phyloP scores from a whole-genome alignment of 2,797 vertebrate species.

The Staurois parvus region DNA sequence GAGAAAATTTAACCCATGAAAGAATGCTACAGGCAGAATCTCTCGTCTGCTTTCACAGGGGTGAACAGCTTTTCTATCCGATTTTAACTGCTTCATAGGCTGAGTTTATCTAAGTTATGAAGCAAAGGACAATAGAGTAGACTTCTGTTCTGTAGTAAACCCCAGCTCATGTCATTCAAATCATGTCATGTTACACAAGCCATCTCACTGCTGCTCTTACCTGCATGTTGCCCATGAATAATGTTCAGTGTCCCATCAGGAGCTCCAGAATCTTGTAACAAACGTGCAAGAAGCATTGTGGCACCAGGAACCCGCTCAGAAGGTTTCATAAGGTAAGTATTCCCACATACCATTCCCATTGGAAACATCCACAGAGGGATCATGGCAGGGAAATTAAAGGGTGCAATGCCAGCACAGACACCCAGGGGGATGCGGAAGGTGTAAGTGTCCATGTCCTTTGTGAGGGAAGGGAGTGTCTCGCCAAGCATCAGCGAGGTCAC shows the following conservation, averaged over 20 bases:
- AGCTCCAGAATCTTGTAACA: slow-evolving; percentile 92
- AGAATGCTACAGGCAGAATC: not conserved
- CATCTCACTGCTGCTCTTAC: slow-evolving; percentile 69
- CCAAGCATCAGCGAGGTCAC: slow-evolving; percentile 94
- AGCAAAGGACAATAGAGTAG: too few relatives aligned
- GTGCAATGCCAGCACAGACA: slow-evolving; percentile 92
- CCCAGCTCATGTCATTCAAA: too few relatives aligned
- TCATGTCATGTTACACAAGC: too few relatives aligned
- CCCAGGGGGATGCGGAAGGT: slow-evolving; percentile 92
- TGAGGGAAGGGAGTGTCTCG: slow-evolving; percentile 93
- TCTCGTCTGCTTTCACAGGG: not conserved
- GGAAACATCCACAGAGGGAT: slow-evolving; percentile 99
- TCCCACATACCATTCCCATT: slow-evolving; percentile 93
- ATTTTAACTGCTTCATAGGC: too few relatives aligned
- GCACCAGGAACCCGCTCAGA: slow-evolving; percentile 93
- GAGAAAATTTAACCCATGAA: not conserved
- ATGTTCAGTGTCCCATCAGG: slow-evolving; percentile 93
- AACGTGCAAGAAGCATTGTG: slow-evolving; percentile 89
- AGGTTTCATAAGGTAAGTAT: slow-evolving; percentile 95
- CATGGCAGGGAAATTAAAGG: slow-evolving; percentile 97
- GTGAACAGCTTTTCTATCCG: not conserved
- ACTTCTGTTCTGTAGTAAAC: too few relatives aligned
- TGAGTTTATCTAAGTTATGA: too few relatives aligned
- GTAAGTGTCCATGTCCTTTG: slow-evolving; percentile 95
- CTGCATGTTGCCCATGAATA: slow-evolving; percentile 92